Conservation (phyloP, 2,113 vertebrate genomes). For the Ranitomeya imitator region DNA sequence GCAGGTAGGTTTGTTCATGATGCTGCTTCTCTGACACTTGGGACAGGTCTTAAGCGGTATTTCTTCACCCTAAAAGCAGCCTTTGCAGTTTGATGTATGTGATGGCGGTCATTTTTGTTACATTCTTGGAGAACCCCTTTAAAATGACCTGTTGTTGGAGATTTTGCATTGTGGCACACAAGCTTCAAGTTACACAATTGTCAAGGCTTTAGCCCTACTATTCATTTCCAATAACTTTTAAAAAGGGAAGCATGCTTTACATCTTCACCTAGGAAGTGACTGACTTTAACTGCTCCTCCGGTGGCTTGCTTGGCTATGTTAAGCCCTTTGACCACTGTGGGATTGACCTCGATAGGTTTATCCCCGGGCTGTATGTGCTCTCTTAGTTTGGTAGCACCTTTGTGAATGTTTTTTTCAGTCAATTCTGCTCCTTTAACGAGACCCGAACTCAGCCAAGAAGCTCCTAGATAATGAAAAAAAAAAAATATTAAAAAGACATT, state of each 20-base stretch:
- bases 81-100: no score
- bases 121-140: no score
- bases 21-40: no score
- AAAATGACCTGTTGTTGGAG: no score
- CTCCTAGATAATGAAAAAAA: conserved; percentile 75
- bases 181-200: no score
- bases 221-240: background rate
- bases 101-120: no score
- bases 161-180: no score
- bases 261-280: conserved; percentile 89
- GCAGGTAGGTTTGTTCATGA: no score
- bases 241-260: background rate
- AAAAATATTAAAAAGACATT: background rate
- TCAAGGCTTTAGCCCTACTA: no score
- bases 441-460: conserved; percentile 97
- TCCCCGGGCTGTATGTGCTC: conserved; percentile 95
- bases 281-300: conserved; percentile 95
- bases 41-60: no score
- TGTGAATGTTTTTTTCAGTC: conserved; percentile 93
- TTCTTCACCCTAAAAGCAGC: no score
- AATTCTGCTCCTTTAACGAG: conserved; percentile 93
- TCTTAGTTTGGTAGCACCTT: conserved; percentile 90
- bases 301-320: conserved; percentile 94
- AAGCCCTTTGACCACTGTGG: conserved; percentile 85
- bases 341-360: conserved; percentile 87